These are phyloP conservation scores for Drosophila sp. DNA, from an alignment of 1,140 invertebrate species.

Conservation along the genomic window DNA sequence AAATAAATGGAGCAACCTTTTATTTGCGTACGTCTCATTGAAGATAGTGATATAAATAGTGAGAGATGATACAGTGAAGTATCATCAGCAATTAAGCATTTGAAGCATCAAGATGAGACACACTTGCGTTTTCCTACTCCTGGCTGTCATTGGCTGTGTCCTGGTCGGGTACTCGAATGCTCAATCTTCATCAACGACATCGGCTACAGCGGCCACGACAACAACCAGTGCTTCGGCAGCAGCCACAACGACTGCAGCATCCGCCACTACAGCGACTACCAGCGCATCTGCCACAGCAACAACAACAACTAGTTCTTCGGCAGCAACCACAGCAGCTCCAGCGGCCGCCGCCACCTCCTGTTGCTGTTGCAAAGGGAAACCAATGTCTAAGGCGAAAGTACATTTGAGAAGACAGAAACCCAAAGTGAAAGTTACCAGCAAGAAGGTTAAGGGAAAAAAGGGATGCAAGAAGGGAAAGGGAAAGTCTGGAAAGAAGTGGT, in stretches of 20 bases:
- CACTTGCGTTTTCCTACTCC: neutral
- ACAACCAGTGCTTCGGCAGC: neutral
- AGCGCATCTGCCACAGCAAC: too few relatives aligned
- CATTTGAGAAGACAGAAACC: too few relatives aligned
- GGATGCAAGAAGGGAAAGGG: too few relatives aligned
- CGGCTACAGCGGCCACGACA: neutral
- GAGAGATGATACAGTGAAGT: neutral
- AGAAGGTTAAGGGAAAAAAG: too few relatives aligned
- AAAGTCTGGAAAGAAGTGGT: too few relatives aligned
- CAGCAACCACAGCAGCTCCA: neutral
- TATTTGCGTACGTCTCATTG: neutral
- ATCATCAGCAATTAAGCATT: neutral
- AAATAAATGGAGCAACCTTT: neutral
- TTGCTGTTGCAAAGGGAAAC: too few relatives aligned
- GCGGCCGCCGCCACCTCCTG: neutral
- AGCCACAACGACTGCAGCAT: neutral
- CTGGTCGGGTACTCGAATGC: neutral
- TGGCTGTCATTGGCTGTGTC: neutral
- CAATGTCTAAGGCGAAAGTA: too few relatives aligned
- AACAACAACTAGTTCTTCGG: neutral
- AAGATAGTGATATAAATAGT: conserved; percentile 1
- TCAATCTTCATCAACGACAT: neutral
- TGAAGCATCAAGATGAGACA: conserved; percentile 2
- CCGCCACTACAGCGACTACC: too few relatives aligned
- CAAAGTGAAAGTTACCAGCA: too few relatives aligned